These are phyloP conservation scores for Cheiracanthium punctorium DNA, from an alignment of 2,888 invertebrate species.

Conservation along the genomic window DNA sequence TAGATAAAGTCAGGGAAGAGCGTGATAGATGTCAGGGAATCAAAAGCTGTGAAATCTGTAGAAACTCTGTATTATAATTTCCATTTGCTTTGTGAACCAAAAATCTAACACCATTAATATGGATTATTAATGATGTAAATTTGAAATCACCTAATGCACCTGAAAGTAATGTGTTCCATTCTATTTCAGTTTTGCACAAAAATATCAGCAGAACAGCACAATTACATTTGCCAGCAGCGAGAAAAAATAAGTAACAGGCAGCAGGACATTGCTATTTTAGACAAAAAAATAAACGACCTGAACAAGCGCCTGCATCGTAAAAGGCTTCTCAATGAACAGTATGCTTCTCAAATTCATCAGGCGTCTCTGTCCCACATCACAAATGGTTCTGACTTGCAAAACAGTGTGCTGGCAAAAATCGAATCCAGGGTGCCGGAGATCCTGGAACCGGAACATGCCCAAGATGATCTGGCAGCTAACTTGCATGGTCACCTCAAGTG, in stretches of 20 bases:
- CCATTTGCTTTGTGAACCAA: too few relatives aligned
- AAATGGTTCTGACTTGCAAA: constrained; percentile 12
- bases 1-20: too few relatives aligned
- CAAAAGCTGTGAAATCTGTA: too few relatives aligned
- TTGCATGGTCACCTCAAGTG: constrained; percentile 50
- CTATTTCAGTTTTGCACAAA: constrained; percentile 91
- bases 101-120: too few relatives aligned
- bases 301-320: constrained; percentile 93
- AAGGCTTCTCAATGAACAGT: constrained; percentile 87
- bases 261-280: constrained; percentile 93
- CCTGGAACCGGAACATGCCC: constrained; percentile 58
- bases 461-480: constrained; percentile 71
- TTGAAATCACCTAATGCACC: too few relatives aligned
- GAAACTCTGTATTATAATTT: too few relatives aligned
- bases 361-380: constrained; percentile 37
- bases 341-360: constrained; percentile 79
- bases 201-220: constrained; percentile 95
- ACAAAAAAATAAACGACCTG: constrained; percentile 93
- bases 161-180: background rate
- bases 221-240: constrained; percentile 89
- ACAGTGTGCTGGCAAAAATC: constrained; percentile 70
- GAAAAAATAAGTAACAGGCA: constrained; percentile 91
- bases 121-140: too few relatives aligned
- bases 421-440: constrained; percentile 76
- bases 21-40: too few relatives aligned